Conservation (phyloP, 2,888 invertebrate genomes). For the Trachelus tabidus region DNA sequence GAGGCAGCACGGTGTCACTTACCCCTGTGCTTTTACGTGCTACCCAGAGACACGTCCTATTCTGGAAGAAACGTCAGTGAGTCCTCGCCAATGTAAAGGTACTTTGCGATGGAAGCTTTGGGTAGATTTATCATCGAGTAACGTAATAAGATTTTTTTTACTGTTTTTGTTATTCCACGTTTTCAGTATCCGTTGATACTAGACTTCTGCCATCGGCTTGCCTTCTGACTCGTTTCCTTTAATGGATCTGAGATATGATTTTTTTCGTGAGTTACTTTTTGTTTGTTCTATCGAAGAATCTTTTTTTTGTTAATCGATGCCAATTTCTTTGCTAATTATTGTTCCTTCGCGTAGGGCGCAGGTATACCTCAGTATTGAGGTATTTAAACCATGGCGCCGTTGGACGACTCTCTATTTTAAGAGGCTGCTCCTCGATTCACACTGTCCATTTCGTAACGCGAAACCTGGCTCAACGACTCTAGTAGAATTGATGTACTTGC, state of each 20-base stretch:
- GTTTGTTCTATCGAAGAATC: too few relatives aligned
- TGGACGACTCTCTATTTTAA: background rate
- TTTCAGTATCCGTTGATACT: background rate
- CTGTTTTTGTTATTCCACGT: background rate
- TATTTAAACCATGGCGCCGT: background rate
- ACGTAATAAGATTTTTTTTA: background rate
- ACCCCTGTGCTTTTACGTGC: slow-evolving; percentile 42
- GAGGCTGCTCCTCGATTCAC: background rate
- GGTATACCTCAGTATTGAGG: background rate
- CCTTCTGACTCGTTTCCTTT: background rate
- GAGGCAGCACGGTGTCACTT: slow-evolving; percentile 60
- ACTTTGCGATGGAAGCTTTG: background rate
- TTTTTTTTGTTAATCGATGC: background rate
- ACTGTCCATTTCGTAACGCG: background rate
- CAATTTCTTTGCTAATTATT: background rate
- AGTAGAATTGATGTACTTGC: background rate
- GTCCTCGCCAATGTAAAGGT: slow-evolving; percentile 1
- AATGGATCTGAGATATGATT: background rate
- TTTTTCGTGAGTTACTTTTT: background rate
- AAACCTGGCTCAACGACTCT: background rate
- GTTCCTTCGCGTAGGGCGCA: background rate
- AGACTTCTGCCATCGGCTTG: background rate
- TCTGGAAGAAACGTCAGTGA: background rate
- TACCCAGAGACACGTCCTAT: background rate
- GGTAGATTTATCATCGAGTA: background rate